Conservation (phyloP, 2,888 invertebrate genomes). For the Trachelus troglodyta region DNA sequence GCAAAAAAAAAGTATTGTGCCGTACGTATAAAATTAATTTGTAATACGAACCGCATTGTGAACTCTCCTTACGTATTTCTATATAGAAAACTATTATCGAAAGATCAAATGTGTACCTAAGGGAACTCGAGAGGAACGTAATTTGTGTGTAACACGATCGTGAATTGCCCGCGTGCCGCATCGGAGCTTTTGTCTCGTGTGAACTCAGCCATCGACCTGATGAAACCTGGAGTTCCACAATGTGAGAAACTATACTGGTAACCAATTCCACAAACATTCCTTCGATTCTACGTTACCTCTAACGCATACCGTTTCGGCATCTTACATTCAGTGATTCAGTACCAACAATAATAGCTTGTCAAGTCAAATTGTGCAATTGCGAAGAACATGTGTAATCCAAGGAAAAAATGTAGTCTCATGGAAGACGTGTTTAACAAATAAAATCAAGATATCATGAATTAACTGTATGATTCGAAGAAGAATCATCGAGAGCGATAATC, state of each 20-base stretch:
- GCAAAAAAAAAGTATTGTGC: too few relatives aligned
- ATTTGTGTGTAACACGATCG: slow-evolving; percentile 4
- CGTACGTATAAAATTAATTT: too few relatives aligned
- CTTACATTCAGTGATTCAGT: background rate
- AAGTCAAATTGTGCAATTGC: background rate
- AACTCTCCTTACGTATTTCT: background rate
- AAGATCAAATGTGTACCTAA: slow-evolving; percentile 20
- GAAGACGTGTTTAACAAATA: too few relatives aligned
- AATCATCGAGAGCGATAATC: background rate
- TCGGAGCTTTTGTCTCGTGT: background rate
- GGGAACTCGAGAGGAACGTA: slow-evolving; percentile 18
- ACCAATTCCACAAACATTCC: background rate
- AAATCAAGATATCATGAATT: too few relatives aligned
- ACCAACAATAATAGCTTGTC: background rate
- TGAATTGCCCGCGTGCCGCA: background rate
- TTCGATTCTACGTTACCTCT: background rate
- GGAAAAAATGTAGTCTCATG: background rate
- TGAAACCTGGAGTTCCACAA: background rate
- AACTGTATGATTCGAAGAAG: background rate
- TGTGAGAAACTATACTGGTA: background rate
- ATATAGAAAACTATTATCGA: slow-evolving; percentile 28
- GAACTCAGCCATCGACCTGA: background rate
- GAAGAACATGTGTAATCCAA: background rate
- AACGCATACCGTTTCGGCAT: background rate
- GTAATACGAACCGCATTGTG: too few relatives aligned